phyloP scores from a whole-genome alignment of 2,113 vertebrate genomes.

The Anthoscopus minutus region DNA sequence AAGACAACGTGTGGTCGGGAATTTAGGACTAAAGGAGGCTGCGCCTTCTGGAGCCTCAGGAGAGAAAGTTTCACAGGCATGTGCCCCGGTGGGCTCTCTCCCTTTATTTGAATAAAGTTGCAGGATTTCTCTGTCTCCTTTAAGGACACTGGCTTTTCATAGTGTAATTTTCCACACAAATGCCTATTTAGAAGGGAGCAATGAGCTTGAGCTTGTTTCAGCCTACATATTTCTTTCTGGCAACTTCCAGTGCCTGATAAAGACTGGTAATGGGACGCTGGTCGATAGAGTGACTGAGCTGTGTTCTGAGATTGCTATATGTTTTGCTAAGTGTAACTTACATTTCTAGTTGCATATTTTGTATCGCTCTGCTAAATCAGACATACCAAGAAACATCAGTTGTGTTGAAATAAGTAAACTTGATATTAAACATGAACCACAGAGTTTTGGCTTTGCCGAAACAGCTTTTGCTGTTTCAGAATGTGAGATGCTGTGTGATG shows the following conservation, averaged over 20 bases:
- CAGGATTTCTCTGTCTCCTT: not conserved
- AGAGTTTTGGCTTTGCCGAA: not conserved
- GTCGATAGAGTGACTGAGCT: rapidly evolving
- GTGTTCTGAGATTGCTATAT: rapidly evolving
- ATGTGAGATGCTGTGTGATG: not conserved
- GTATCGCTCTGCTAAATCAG: not conserved
- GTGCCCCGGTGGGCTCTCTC: no score
- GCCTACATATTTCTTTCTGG: rapidly evolving
- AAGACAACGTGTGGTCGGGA: rapidly evolving
- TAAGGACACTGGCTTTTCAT: not conserved
- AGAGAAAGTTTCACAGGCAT: rapidly evolving
- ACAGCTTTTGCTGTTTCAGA: no score
- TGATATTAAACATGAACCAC: not conserved
- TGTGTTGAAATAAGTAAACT: not conserved
- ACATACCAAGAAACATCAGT: no score
- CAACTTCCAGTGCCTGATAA: rapidly evolving
- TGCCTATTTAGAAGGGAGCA: not conserved
- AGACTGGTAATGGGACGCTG: rapidly evolving
- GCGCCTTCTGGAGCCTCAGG: rapidly evolving
- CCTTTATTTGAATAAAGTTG: not conserved
- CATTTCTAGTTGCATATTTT: not conserved
- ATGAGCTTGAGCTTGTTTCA: no score
- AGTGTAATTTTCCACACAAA: not conserved
- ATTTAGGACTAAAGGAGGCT: not conserved
- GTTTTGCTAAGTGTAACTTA: not conserved